These are phyloP conservation scores for Etheostoma cragini DNA, from an alignment of 2,113 vertebrate species.

Conservation along the genomic window DNA sequence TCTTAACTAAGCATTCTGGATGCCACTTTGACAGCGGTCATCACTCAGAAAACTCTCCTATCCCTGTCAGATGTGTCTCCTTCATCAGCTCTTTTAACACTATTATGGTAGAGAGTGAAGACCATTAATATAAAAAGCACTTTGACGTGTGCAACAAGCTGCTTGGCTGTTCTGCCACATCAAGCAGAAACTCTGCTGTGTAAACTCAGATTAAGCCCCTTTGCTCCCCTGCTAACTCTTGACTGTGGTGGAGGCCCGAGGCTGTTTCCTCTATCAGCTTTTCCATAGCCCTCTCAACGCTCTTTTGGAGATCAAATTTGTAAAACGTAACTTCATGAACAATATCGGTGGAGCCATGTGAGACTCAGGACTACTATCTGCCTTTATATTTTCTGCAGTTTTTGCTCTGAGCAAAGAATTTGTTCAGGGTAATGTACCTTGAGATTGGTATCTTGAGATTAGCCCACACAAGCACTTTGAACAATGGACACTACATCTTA, in stretches of 20 bases:
- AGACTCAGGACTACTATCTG: constrained; percentile 5
- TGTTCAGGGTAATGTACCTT: constrained; percentile 35
- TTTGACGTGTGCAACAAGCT: constrained; percentile 14
- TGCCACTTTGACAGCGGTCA: constrained; percentile 43
- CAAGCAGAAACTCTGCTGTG: constrained; percentile 14
- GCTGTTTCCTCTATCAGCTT: not conserved
- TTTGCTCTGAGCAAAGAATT: constrained; percentile 6
- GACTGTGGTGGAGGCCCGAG: not conserved
- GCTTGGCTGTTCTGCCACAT: constrained; percentile 4
- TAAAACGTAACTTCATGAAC: constrained; percentile 34
- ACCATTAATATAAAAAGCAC: constrained; percentile 11
- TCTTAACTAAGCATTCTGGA: constrained; percentile 19
- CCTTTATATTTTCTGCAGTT: constrained; percentile 7
- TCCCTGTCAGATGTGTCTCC: constrained; percentile 24
- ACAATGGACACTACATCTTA: not conserved
- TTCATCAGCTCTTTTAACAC: constrained; percentile 44
- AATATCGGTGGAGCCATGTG: constrained; percentile 15
- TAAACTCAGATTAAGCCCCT: constrained; percentile 5
- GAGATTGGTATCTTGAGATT: constrained; percentile 29
- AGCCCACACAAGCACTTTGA: constrained; percentile 5
- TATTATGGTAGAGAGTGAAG: not conserved
- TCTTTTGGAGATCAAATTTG: constrained; percentile 24
- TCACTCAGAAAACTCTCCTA: constrained; percentile 35
- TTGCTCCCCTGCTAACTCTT: not conserved
- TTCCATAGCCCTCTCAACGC: not conserved